A percentile compares a stretch with the other conserved stretches of the same genome.
These are phyloP conservation scores for Cetoscarus ocellatus DNA, from an alignment of 2,797 vertebrate species.

Conservation along the genomic window DNA sequence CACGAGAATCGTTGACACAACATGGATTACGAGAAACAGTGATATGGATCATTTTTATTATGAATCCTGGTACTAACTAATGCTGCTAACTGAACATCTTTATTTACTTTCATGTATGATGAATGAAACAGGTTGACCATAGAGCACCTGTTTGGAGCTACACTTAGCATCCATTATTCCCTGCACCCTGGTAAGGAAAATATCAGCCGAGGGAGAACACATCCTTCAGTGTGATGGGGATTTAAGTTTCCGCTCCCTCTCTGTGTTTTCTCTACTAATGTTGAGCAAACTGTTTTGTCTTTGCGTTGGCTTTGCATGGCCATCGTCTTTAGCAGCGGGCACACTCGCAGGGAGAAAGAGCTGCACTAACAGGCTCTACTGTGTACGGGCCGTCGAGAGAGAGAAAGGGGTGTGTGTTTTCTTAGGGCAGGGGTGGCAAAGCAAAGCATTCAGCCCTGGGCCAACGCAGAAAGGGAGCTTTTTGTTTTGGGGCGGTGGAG, in stretches of 20 bases:
- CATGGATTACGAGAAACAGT: conserved; percentile 17
- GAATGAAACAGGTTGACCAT: conserved; percentile 55
- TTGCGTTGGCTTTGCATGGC: conserved; percentile 92
- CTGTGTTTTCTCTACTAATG: conserved; percentile 88
- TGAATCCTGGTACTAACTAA: conserved; percentile 37
- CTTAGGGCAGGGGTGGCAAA: conserved; percentile 98
- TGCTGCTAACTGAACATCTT: conserved; percentile 34
- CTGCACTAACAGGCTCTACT: conserved; percentile 94
- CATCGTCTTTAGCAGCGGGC: conserved; percentile 88
- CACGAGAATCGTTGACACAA: conserved; percentile 43
- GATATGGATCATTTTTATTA: conserved; percentile 37
- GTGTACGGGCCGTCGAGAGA: conserved; percentile 91
- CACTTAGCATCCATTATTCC: conserved; percentile 75
- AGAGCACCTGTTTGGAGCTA: conserved; percentile 74
- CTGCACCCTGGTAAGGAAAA: conserved; percentile 63
- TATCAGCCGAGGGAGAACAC: conserved; percentile 81
- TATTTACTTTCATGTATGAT: conserved; percentile 17
- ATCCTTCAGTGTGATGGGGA: conserved; percentile 85
- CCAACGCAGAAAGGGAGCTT: conserved; percentile 91
- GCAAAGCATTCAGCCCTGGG: conserved; percentile 97
- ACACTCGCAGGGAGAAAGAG: conserved; percentile 78
- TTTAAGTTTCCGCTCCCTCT: conserved; percentile 79
- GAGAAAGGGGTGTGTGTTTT: conserved; percentile 96
- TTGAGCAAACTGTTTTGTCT: conserved; percentile 99
- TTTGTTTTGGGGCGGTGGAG: conserved; percentile 93